Evolutionary conservation across 92 coral and sea anemone species (phyloP), one percentile per base, ranked within the genome.

Genomic region (Phenganax subtilis): DNA sequence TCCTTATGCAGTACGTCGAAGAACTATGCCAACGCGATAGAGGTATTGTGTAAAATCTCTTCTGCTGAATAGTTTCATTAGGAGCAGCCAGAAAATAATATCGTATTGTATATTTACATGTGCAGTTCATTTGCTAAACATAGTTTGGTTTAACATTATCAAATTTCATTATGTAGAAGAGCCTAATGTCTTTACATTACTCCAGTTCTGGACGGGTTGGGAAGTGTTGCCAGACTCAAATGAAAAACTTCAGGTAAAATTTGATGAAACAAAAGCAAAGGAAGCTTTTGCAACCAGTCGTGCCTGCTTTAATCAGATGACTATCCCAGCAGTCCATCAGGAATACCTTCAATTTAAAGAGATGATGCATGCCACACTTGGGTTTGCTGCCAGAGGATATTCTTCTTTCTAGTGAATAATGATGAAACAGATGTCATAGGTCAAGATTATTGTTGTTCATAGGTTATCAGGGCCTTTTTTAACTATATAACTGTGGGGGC

Each of bases 321-420:
- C 72, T 66, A 51, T 66, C 51, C 72, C 72, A 15, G 72, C 72
- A 66, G 72, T 66, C 20, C 72, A 66, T 9, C 72, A 66, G 20
- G 72, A 66, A 12, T 16, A 66, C 30, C 44, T 29, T 30, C 72
- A 66, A 66, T 66, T 66, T 20, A 66, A 66, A 66, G 72, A 7
- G 16, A 66, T 66, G 72, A 66, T 66, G 72, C 31, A 66, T 51
- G 11, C 8, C 14, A 66, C 72, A 10, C 72, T 66, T 66, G 72
- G 72, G 12, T 66, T 66, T 66, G 72, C 47, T 27, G 72, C 72
- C 14, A 66, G 72, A 20, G 72, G 72, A 66, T 66, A 66, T 66
- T 66, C 14, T 30, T 14, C 72, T 27, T 66, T 66, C 31, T 66
- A 66, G 30, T 10, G 20, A 7, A 9, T 66, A 66, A 64, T 29